phyloP scores from a whole-genome alignment of 1,140 invertebrate genomes.

The Leptinotarsa texana region DNA sequence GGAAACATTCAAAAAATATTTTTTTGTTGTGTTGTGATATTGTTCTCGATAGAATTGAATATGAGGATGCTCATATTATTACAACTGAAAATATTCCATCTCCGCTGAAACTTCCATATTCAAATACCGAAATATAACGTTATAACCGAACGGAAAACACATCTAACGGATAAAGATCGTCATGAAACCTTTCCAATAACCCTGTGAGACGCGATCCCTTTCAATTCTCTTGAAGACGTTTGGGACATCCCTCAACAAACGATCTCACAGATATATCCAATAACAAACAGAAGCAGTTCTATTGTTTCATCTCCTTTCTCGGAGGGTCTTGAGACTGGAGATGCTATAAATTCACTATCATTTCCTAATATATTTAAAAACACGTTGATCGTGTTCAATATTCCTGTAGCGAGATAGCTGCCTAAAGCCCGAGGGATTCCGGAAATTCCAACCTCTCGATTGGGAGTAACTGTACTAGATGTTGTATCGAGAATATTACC shows the following conservation, averaged over 20 bases:
- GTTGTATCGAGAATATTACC: no score
- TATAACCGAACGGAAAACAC: neutral
- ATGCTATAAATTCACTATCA: neutral
- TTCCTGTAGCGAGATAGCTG: conserved; percentile 1
- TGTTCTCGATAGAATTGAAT: no score
- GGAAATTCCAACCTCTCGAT: neutral
- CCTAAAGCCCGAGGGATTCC: neutral
- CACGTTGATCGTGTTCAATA: conserved; percentile 22
- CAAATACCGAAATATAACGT: neutral
- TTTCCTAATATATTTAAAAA: conserved; percentile 19
- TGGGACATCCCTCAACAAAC: neutral
- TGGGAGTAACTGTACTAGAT: no score
- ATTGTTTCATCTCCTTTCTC: conserved; percentile 7
- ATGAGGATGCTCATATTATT: no score
- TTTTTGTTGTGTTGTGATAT: no score
- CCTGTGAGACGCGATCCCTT: neutral
- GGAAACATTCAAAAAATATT: no score
- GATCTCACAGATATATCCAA: neutral
- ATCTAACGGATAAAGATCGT: neutral
- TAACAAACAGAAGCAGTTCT: neutral
- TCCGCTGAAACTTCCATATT: no score
- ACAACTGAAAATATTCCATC: no score
- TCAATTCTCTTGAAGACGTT: neutral
- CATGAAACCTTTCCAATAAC: conserved; percentile 1
- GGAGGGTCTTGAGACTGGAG: neutral